Evolutionary conservation across 2,888 invertebrate genomes (phyloP).

Genomic region (Lypha dubia): DNA sequence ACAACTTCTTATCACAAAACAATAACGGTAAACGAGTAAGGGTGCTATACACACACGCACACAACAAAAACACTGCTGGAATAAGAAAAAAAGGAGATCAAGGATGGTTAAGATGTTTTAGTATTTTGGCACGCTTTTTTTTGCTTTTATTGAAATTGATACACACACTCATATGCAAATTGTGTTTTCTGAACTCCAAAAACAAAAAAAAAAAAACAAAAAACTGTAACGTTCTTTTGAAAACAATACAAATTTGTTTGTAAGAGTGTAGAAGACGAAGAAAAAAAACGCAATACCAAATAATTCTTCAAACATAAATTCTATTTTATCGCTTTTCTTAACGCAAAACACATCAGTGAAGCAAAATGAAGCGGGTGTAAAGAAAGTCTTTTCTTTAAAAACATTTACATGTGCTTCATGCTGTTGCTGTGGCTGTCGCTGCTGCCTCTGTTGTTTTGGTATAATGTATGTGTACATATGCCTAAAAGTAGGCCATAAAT

Average conservation of each 20-base stretch:
- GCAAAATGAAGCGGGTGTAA: background rate
- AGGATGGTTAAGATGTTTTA: conserved; percentile 42
- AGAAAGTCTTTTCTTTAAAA: background rate
- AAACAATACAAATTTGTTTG: conserved; percentile 68
- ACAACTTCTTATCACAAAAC: conserved; percentile 67
- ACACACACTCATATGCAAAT: conserved; percentile 65
- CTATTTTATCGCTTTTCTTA: conserved; percentile 48
- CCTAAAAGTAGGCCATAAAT: conserved; percentile 72
- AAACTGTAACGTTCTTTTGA: conserved; percentile 40
- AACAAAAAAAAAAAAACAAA: no score
- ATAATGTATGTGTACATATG: conserved; percentile 49
- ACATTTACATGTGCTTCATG: conserved; percentile 13
- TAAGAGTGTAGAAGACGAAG: background rate
- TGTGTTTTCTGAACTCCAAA: conserved; percentile 32
- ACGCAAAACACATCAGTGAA: background rate
- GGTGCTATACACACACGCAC: conserved; percentile 41
- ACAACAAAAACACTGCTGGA: conserved; percentile 11
- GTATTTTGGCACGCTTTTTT: conserved; percentile 60
- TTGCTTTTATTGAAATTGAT: conserved; percentile 62
- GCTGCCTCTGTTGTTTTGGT: background rate
- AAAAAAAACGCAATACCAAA: conserved; percentile 47
- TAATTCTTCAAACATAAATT: conserved; percentile 26
- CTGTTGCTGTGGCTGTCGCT: background rate
- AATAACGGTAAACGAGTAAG: conserved; percentile 50
- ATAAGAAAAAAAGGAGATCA: conserved; percentile 4